Evolutionary conservation across 2,888 invertebrate genomes (phyloP).

Genomic region (Calliopum simillimum): DNA sequence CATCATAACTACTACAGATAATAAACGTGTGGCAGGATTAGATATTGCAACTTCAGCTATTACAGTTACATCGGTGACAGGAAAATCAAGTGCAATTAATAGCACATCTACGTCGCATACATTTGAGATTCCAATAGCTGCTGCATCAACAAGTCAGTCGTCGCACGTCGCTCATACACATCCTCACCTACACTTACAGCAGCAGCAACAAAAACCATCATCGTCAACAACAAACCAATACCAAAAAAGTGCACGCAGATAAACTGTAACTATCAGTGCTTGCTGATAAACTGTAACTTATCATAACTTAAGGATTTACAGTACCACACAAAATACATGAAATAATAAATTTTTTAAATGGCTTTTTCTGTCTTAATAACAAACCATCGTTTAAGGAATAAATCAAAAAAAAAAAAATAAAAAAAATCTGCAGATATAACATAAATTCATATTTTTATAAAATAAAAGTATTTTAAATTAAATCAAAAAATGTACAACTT

Average conservation of each 20-base stretch:
- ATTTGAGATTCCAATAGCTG: conserved; percentile 7
- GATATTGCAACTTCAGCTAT: conserved; percentile 61
- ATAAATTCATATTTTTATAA: background rate
- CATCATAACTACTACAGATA: conserved; percentile 47
- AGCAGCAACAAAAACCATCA: conserved; percentile 47
- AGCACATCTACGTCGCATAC: conserved; percentile 5
- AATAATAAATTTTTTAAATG: no score
- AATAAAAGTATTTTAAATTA: background rate
- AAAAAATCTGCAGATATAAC: background rate
- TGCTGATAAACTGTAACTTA: no score
- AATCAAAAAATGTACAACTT: background rate
- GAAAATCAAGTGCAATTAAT: conserved; percentile 44
- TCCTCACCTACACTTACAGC: conserved; percentile 56
- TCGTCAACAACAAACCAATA: conserved; percentile 43
- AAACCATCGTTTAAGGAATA: background rate
- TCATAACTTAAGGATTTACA: no score
- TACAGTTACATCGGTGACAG: conserved; percentile 50
- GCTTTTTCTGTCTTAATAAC: no score
- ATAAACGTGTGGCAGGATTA: conserved; percentile 53
- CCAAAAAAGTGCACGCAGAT: conserved; percentile 24
- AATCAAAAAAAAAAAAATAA: background rate
- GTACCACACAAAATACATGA: no score
- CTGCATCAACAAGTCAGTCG: conserved; percentile 36
- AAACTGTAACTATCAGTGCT: background rate
- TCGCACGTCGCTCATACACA: conserved; percentile 35